Evolutionary conservation across 2,888 invertebrate genomes (phyloP).

Genomic region (Lordiphosa fenestrarum): DNA sequence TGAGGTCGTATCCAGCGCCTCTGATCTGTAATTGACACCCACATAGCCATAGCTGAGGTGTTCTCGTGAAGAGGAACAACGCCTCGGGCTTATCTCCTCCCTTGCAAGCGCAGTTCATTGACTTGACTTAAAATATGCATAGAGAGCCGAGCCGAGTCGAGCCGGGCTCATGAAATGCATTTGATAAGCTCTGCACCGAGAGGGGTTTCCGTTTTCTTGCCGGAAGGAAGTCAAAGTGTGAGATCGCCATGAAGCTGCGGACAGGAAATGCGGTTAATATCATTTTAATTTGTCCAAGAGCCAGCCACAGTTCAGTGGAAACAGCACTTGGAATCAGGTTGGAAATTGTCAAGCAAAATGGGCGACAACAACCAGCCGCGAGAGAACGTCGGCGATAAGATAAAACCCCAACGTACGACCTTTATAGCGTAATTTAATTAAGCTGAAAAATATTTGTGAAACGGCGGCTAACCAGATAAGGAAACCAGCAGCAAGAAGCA

Average conservation of each 20-base stretch:
- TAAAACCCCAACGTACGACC: constrained; percentile 69
- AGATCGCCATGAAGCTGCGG: constrained; percentile 44
- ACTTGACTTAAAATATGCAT: constrained; percentile 52
- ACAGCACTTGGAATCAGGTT: constrained; percentile 52
- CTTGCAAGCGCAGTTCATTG: constrained; percentile 63
- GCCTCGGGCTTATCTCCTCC: constrained; percentile 55
- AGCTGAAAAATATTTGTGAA: constrained; percentile 71
- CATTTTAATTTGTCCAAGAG: constrained; percentile 52
- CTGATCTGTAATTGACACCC: constrained; percentile 73
- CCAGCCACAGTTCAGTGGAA: constrained; percentile 32
- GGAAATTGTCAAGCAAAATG: constrained; percentile 12
- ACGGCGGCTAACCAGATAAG: constrained; percentile 48
- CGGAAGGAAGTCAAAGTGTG: constrained; percentile 70
- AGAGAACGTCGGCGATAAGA: constrained; percentile 53
- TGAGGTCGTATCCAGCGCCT: constrained; percentile 32
- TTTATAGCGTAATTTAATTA: constrained; percentile 76
- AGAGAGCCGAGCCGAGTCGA: constrained; percentile 23
- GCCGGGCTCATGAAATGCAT: constrained; percentile 46
- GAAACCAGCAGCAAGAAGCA: constrained; percentile 17
- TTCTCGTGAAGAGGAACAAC: constrained; percentile 40
- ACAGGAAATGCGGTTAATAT: constrained; percentile 73
- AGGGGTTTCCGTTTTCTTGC: constrained; percentile 63
- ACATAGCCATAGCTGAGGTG: constrained; percentile 37
- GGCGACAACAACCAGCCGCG: constrained; percentile 7
- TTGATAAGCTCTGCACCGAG: constrained; percentile 59